phyloP scores from a whole-genome alignment of 2,113 vertebrate genomes.

The Motacilla alba region DNA sequence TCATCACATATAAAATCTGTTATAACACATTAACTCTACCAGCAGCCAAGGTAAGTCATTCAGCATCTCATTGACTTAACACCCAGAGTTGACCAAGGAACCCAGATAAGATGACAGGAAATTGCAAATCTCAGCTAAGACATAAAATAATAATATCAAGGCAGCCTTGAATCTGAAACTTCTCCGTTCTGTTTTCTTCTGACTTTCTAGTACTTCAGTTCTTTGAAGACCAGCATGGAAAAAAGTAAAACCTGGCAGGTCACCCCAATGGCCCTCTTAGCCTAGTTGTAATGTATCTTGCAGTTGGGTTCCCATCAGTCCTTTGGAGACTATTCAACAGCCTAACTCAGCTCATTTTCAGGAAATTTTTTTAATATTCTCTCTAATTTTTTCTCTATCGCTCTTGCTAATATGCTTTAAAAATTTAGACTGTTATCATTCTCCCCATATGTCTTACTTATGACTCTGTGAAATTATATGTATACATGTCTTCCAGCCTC shows the following conservation, averaged over 20 bases:
- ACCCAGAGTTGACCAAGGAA: constrained; percentile 38
- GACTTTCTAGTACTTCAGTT: neutral
- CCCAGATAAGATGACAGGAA: constrained; percentile 59
- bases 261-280: neutral
- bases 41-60: constrained; percentile 71
- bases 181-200: neutral
- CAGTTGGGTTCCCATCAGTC: constrained; percentile 35
- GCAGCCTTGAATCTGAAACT: neutral
- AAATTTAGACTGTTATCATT: constrained; percentile 66
- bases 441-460: constrained; percentile 59
- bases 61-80: constrained; percentile 66
- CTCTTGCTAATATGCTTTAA: constrained; percentile 59
- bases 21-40: constrained; percentile 71
- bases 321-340: constrained; percentile 47
- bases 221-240: neutral
- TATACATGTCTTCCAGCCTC: constrained; percentile 56
- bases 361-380: constrained; percentile 16
- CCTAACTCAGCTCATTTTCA: constrained; percentile 45
- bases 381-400: constrained; percentile 31
- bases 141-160: constrained; percentile 12
- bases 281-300: neutral
- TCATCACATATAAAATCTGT: constrained; percentile 60
- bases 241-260: neutral
- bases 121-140: constrained; percentile 32
- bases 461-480: constrained; percentile 56